Conservation (phyloP, 2,113 vertebrate species). For the Catharus bicknelli region DNA sequence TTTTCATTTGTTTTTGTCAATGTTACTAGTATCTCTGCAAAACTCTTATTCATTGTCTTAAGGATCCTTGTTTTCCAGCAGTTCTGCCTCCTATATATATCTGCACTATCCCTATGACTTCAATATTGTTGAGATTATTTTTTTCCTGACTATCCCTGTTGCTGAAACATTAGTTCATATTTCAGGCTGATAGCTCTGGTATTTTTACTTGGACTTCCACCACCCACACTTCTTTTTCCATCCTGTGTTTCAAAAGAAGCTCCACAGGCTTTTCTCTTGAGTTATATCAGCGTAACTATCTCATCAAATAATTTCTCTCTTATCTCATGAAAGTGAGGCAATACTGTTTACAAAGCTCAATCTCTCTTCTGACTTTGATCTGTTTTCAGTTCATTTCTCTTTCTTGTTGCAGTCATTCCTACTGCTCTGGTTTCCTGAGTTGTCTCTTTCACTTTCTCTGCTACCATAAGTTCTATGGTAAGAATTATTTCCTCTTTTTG, state of each 20-base stretch:
- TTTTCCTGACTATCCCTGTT: neutral
- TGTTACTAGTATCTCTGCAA: neutral
- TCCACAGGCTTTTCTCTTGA: neutral
- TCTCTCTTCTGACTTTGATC: neutral
- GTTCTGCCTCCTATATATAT: neutral
- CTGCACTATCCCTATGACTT: neutral
- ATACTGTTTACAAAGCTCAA: neutral
- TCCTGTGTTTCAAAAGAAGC: neutral
- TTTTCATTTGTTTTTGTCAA: neutral
- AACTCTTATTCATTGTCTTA: neutral
- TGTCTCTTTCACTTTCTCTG: neutral
- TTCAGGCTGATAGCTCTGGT: neutral
- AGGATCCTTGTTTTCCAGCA: neutral
- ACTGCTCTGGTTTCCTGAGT: neutral
- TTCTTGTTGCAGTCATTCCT: neutral
- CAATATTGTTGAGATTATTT: neutral
- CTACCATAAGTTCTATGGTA: neutral
- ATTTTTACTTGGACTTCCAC: neutral
- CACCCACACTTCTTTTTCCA: neutral
- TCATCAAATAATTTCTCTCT: neutral
- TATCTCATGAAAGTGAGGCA: neutral
- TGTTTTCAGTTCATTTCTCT: neutral
- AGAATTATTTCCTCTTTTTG: neutral
- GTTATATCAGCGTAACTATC: neutral
- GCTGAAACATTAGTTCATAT: neutral